These are phyloP conservation scores for Cylindroiulus punctatus DNA, from an alignment of 2,888 invertebrate genomes.

Conservation along the genomic window DNA sequence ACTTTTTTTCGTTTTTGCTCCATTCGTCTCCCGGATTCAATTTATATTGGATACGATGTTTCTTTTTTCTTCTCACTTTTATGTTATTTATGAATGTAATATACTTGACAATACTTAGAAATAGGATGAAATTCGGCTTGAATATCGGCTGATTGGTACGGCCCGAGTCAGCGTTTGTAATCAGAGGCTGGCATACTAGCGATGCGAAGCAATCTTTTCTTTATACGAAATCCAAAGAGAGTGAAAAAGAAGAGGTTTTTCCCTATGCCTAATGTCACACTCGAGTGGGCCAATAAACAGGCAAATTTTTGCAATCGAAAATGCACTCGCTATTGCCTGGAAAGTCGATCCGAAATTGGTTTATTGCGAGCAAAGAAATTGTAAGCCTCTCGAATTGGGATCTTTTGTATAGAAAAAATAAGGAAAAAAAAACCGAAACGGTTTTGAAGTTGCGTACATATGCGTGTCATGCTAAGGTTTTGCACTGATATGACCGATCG, in stretches of 20 bases:
- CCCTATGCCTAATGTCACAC: slow-evolving; percentile 25
- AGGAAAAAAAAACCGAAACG: background rate
- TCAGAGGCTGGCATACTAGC: slow-evolving; percentile 33
- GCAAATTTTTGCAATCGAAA: slow-evolving; percentile 33
- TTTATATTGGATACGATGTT: slow-evolving; percentile 16
- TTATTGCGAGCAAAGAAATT: background rate
- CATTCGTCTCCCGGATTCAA: slow-evolving; percentile 29
- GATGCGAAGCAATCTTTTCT: slow-evolving; percentile 20
- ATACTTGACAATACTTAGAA: slow-evolving; percentile 34
- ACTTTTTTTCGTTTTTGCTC: background rate
- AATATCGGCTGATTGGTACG: slow-evolving; percentile 33
- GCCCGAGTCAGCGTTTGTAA: slow-evolving; percentile 34
- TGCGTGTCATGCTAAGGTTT: too few relatives aligned
- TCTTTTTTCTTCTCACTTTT: slow-evolving; percentile 27
- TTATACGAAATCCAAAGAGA: background rate
- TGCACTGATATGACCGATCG: too few relatives aligned
- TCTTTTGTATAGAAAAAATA: background rate
- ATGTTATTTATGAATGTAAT: slow-evolving; percentile 38
- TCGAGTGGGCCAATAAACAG: slow-evolving; percentile 38
- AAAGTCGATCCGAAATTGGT: background rate
- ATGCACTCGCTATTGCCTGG: background rate
- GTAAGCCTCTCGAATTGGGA: background rate
- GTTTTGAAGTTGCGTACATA: background rate
- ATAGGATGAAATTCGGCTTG: slow-evolving; percentile 33
- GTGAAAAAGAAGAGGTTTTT: background rate